Evolutionary conservation across 2,797 vertebrate species (phyloP).

Genomic region (Alosa sapidissima): DNA sequence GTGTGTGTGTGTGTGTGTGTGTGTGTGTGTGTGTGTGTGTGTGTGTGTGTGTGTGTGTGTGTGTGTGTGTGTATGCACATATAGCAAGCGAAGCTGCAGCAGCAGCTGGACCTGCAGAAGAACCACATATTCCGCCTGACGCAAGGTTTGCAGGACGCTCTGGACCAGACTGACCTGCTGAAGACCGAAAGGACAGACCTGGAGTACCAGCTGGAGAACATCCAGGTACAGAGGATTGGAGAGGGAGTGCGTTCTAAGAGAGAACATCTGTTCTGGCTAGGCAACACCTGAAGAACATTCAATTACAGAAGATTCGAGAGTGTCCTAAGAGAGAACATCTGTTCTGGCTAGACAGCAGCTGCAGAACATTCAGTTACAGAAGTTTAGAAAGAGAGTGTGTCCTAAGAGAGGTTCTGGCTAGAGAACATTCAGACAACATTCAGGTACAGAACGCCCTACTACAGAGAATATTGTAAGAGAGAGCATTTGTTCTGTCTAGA

Average conservation of each 20-base stretch:
- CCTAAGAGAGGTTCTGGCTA: no score
- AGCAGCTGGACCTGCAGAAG: conserved; percentile 98
- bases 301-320: no score
- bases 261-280: no score
- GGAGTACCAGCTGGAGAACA: conserved; percentile 62
- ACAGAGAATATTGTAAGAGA: background rate
- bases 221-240: conserved; percentile 51
- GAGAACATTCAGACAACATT: no score
- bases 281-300: no score
- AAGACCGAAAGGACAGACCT: conserved; percentile 88
- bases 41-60: background rate
- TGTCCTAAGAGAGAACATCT: no score
- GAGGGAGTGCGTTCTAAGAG: no score
- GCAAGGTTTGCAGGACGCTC: conserved; percentile 94
- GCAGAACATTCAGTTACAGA: background rate
- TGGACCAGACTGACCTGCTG: conserved; percentile 95
- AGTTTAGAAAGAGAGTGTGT: no score
- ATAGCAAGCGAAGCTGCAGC: conserved; percentile 96
- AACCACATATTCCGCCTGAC: conserved; percentile 97
- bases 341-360: no score
- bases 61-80: no score
- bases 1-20: background rate
- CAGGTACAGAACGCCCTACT: background rate
- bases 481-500: background rate
- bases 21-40: background rate